phyloP scores from a whole-genome alignment of 2,888 invertebrate species.

The Tanypteryx hageni region DNA sequence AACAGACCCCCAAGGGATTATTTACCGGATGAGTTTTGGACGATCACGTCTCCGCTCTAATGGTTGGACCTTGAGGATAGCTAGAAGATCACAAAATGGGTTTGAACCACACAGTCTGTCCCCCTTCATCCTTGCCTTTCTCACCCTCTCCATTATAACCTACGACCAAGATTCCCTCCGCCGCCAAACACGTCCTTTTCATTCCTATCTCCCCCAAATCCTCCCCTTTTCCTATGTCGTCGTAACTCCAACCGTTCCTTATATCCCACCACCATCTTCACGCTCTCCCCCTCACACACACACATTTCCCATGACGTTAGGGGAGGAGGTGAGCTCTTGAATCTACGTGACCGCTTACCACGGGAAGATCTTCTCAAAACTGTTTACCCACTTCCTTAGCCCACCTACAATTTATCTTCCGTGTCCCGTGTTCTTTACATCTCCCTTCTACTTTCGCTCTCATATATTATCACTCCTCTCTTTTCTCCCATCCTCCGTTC shows the following conservation, averaged over 20 bases:
- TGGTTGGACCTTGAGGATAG: neutral
- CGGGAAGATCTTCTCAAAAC: slow-evolving; percentile 32
- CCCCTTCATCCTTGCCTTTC: neutral
- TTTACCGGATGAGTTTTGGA: neutral
- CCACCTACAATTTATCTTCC: slow-evolving; percentile 24
- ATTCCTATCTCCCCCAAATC: neutral
- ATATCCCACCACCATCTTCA: neutral
- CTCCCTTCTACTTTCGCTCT: too few species aligned
- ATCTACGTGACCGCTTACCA: slow-evolving; percentile 46
- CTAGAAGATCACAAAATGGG: neutral
- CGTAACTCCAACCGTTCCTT: neutral
- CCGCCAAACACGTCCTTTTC: slow-evolving; percentile 1
- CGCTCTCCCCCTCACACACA: neutral
- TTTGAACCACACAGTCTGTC: neutral
- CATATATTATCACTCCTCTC: too few species aligned
- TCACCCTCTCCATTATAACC: neutral
- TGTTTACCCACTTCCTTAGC: slow-evolving; percentile 41
- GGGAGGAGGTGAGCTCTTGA: neutral
- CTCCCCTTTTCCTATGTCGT: neutral
- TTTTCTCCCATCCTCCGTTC: neutral
- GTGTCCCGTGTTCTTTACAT: neutral
- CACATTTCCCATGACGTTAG: too few species aligned
- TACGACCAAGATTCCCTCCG: neutral
- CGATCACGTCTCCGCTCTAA: neutral
- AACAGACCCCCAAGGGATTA: neutral